Evolutionary conservation across 2,797 vertebrate species (phyloP), one percentile per base, ranked within the genome.

Genomic region (Muscicapa striata): DNA sequence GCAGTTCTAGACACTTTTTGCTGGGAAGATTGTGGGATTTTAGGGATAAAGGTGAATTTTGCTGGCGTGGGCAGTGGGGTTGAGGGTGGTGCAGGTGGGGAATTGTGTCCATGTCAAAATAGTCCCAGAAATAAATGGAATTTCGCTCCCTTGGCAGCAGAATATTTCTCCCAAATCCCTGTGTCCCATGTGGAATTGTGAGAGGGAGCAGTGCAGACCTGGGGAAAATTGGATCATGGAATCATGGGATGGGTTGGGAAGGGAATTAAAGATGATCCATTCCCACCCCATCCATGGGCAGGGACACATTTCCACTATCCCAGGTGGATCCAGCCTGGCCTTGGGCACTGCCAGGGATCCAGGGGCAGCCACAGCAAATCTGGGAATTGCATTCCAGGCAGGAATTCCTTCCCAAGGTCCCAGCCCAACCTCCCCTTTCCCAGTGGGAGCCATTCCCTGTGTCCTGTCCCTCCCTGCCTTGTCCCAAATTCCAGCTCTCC

Each of bases 251-350:
- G 29, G 27, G 27, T 11, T 19, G 58, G 57, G 9, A 40, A 48
- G 11, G 34, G 32, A n/a, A 4, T 18, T 16, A 13, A 22, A 45
- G 15, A 34, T 26, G 8, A 34, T 52, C 36, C 20, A 15, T 3
- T 18, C 4, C 23, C 23, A 26, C 2, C 5, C 18, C 12, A 5
- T 16, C 19, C 59, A 20, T 11, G 20, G n/a, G 12, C 6, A 46
- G n/a, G 5, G 13, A 38, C 27, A 32, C n/a, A 1, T 5, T 40
- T 8, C 29, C 22, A 5, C 10, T 2, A 0, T 49, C 7, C 45
- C 57, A 27, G n/a, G n/a, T n/a, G n/a, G 34, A 2, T 61, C 72
- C 59, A 54, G 1, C 41, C 66, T 8, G 23, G 45, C 32, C 59
- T 43, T 11, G 59, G 38, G 0, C 9, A 27, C 0, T 76, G 0